A percentile compares a stretch with the other conserved stretches of the same genome.
phyloP scores from a whole-genome alignment of 2,888 invertebrate species.

The Phaonia tiefii region DNA sequence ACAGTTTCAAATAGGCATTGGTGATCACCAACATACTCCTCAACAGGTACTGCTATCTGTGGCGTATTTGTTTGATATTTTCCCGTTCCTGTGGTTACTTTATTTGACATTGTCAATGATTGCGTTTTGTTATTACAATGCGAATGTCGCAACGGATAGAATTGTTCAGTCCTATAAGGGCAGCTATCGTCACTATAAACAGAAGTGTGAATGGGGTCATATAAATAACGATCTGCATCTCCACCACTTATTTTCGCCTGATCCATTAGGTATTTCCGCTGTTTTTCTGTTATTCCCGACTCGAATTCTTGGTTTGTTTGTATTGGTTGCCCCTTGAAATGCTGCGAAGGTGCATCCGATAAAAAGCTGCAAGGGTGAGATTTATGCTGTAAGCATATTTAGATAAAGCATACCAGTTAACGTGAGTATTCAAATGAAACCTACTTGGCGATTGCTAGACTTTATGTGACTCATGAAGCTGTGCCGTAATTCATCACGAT shows the following conservation, averaged over 20 bases:
- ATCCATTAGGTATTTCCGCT: conserved; percentile 22
- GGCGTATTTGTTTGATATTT: conserved; percentile 29
- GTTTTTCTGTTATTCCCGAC: neutral
- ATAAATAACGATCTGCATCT: conserved; percentile 67
- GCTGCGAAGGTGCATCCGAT: neutral
- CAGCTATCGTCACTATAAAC: conserved; percentile 36
- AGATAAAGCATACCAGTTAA: too few species aligned
- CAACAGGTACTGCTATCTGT: neutral
- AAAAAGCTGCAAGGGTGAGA: too few species aligned
- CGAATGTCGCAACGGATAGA: conserved; percentile 31
- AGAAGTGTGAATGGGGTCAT: conserved; percentile 6
- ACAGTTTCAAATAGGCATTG: conserved; percentile 59
- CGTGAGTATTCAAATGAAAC: too few species aligned
- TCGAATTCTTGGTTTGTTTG: neutral
- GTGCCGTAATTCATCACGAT: too few species aligned
- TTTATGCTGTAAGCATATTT: too few species aligned
- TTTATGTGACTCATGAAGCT: too few species aligned
- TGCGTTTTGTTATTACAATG: conserved; percentile 6
- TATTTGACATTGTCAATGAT: neutral
- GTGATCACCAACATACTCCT: conserved; percentile 20
- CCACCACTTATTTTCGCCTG: conserved; percentile 57
- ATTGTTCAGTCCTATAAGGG: conserved; percentile 31
- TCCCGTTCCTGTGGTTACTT: neutral
- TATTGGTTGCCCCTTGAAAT: neutral
- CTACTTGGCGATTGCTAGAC: too few species aligned